These are phyloP conservation scores for Lathronympha strigana DNA, from an alignment of 2,888 invertebrate genomes.

Conservation along the genomic window DNA sequence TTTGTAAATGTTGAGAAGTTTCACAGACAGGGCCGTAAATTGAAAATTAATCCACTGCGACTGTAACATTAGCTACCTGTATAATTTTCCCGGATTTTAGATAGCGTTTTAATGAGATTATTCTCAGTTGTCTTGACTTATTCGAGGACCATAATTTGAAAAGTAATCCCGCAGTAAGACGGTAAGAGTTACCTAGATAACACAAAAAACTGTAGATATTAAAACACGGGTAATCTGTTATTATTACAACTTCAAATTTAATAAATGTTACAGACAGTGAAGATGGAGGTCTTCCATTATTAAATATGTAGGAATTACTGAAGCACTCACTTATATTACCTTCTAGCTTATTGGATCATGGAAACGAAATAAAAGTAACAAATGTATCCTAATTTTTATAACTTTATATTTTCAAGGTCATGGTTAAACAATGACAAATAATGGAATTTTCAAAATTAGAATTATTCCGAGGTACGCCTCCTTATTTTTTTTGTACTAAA, in stretches of 20 bases:
- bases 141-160: too few relatives aligned
- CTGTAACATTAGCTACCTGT: slow-evolving; percentile 32
- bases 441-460: not conserved
- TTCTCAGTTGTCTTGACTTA: not conserved
- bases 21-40: slow-evolving; percentile 39
- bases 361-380: not conserved
- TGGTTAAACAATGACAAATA: too few relatives aligned
- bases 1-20: slow-evolving; percentile 38
- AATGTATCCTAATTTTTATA: not conserved
- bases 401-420: not conserved
- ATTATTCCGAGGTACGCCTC: too few relatives aligned
- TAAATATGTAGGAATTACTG: slow-evolving; percentile 43
- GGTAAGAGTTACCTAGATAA: too few relatives aligned
- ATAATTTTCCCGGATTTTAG: slow-evolving; percentile 17
- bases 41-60: slow-evolving; percentile 43
- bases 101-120: slow-evolving; percentile 9
- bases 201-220: too few relatives aligned
- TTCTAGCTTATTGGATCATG: slow-evolving; percentile 24
- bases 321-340: slow-evolving; percentile 56
- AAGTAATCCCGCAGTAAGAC: too few relatives aligned
- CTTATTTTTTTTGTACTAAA: too few relatives aligned
- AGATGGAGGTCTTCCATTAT: slow-evolving; percentile 5
- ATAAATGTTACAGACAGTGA: too few relatives aligned
- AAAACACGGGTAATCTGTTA: not conserved
- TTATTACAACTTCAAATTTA: too few relatives aligned